Conservation (phyloP, 1,140 invertebrate genomes). For the Achatina immaculata region DNA sequence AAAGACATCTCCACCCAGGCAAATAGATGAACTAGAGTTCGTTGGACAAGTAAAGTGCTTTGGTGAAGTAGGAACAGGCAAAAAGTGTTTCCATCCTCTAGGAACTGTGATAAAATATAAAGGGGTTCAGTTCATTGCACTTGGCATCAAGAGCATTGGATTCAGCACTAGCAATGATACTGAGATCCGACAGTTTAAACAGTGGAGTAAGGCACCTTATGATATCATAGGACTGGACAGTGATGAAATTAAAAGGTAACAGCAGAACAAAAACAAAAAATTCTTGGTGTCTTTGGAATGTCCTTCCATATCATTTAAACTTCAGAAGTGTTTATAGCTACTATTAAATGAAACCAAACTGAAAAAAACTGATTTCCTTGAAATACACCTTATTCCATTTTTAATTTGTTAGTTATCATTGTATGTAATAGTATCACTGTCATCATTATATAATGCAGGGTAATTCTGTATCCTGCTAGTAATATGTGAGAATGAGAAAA, state of each 20-base stretch:
- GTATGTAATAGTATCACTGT: too few relatives aligned
- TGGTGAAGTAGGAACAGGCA: background rate
- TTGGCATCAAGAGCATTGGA: background rate
- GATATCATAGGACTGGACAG: background rate
- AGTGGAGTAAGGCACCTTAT: background rate
- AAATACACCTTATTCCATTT: too few relatives aligned
- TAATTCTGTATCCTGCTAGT: too few relatives aligned
- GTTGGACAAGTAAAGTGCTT: background rate
- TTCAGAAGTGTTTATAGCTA: too few relatives aligned
- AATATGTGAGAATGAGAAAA: too few relatives aligned
- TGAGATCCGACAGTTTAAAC: background rate
- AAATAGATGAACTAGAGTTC: background rate
- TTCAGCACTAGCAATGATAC: background rate
- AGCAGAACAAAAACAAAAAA: too few relatives aligned
- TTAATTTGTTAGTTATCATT: too few relatives aligned
- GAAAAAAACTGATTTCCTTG: too few relatives aligned
- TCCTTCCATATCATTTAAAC: too few relatives aligned
- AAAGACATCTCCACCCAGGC: background rate
- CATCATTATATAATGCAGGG: too few relatives aligned
- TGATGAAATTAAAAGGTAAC: conserved; percentile 15
- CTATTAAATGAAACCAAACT: too few relatives aligned
- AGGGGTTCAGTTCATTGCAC: background rate
- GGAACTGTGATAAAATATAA: background rate
- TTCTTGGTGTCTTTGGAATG: too few relatives aligned
- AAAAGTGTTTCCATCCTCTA: background rate